These are phyloP conservation scores for Napeogenes inachia DNA, from an alignment of 2,888 invertebrate species.

Conservation along the genomic window DNA sequence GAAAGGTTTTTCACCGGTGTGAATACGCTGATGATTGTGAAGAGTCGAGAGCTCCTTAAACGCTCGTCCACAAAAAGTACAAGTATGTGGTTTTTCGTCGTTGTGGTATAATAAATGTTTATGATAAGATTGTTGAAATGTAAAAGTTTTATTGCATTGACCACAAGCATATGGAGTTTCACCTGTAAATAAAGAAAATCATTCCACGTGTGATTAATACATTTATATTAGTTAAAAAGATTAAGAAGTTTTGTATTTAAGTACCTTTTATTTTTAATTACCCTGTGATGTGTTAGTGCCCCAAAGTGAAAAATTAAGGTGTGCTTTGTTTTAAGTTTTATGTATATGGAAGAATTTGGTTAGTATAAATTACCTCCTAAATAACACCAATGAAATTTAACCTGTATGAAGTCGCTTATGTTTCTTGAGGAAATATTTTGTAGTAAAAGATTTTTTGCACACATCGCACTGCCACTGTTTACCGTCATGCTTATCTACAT, in stretches of 20 bases:
- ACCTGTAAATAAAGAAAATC: slow-evolving; percentile 66
- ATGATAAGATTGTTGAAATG: slow-evolving; percentile 93
- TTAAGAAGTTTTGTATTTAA: slow-evolving; percentile 8
- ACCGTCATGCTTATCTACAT: slow-evolving; percentile 71
- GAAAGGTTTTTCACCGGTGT: slow-evolving; percentile 91
- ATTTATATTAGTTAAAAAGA: slow-evolving; percentile 20
- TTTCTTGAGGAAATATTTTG: slow-evolving; percentile 92
- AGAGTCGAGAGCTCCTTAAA: slow-evolving; percentile 92
- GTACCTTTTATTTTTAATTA: slow-evolving; percentile 5
- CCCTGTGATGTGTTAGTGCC: slow-evolving; percentile 3
- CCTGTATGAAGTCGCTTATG: slow-evolving; percentile 91
- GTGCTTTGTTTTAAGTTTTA: slow-evolving; percentile 22
- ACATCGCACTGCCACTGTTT: slow-evolving; percentile 93
- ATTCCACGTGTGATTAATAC: slow-evolving; percentile 8
- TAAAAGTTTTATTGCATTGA: slow-evolving; percentile 90
- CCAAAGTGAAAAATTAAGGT: background rate
- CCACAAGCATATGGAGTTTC: slow-evolving; percentile 92
- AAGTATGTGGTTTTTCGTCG: slow-evolving; percentile 88
- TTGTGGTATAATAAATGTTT: slow-evolving; percentile 92
- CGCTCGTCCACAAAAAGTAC: slow-evolving; percentile 86
- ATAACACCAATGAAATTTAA: slow-evolving; percentile 70
- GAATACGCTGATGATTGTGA: slow-evolving; percentile 91
- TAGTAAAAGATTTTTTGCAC: slow-evolving; percentile 90
- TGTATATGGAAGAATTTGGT: slow-evolving; percentile 49
- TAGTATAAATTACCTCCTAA: slow-evolving; percentile 62